Evolutionary conservation across 2,797 vertebrate genomes (phyloP).

Genomic region (Sebastes hubbsi): DNA sequence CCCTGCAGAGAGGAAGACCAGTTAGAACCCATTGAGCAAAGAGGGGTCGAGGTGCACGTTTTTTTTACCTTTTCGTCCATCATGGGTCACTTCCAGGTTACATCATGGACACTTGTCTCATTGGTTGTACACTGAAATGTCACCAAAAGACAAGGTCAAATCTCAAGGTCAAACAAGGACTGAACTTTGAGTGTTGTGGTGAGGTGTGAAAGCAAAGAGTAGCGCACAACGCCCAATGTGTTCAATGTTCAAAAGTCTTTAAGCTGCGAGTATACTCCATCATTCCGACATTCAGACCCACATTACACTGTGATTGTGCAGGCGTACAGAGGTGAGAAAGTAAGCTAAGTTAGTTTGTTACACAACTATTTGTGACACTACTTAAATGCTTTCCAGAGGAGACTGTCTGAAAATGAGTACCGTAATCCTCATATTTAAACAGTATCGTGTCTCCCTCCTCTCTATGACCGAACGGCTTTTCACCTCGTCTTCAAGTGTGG

Average conservation of each 20-base stretch:
- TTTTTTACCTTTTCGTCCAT: neutral
- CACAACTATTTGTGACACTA: neutral
- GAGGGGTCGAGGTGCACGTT: neutral
- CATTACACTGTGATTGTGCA: neutral
- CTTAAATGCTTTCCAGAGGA: neutral
- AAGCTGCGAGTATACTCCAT: neutral
- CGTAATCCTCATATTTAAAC: neutral
- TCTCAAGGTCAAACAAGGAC: no score
- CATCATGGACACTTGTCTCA: neutral
- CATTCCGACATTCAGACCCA: neutral
- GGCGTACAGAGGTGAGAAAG: neutral
- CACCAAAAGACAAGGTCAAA: neutral
- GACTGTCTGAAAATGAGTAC: neutral
- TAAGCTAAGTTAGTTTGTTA: fast-evolving
- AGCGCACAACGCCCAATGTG: no score
- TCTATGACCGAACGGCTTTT: neutral
- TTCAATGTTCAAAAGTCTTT: neutral
- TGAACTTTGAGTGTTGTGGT: neutral
- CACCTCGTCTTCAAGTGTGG: neutral
- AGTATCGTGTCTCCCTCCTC: neutral
- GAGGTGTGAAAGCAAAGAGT: neutral
- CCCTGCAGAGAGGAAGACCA: neutral
- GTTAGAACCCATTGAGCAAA: neutral
- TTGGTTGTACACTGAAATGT: neutral
- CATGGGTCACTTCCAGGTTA: neutral